Percentiles rank a stretch among this genome's conserved stretches.
These are phyloP conservation scores for Eupristina koningsbergeri DNA, from an alignment of 1,140 invertebrate species.

Conservation along the genomic window DNA sequence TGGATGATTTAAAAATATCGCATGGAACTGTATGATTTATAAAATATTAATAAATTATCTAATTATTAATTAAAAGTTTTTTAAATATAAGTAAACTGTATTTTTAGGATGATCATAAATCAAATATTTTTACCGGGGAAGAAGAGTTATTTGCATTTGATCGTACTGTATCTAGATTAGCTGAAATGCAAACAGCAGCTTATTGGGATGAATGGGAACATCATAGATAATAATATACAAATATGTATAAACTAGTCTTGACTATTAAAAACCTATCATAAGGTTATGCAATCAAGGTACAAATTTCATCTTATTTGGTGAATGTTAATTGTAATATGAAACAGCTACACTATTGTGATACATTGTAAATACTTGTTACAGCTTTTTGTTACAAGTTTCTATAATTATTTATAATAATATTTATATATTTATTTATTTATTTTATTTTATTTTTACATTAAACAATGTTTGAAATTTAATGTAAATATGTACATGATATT, in stretches of 20 bases:
- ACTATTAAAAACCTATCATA: constrained; percentile 4
- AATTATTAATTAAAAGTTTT: background rate
- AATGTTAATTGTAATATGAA: constrained; percentile 20
- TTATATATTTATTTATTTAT: constrained; percentile 46
- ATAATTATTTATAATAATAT: constrained; percentile 11
- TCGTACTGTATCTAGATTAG: constrained; percentile 90
- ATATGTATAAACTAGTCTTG: constrained; percentile 45
- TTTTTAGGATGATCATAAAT: constrained; percentile 78
- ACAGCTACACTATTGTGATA: constrained; percentile 40
- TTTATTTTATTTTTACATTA: constrained; percentile 19
- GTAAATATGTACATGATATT: constrained; percentile 33
- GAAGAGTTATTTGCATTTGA: constrained; percentile 98
- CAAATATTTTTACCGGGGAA: constrained; percentile 96
- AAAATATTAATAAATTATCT: too few species aligned
- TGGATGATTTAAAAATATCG: constrained; percentile 93
- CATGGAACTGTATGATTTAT: constrained; percentile 71
- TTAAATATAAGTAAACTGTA: constrained; percentile 34
- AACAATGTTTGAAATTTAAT: background rate
- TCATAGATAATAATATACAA: constrained; percentile 65
- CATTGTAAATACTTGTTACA: constrained; percentile 20
- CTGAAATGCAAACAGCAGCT: constrained; percentile 94
- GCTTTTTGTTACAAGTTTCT: constrained; percentile 17
- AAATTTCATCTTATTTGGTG: constrained; percentile 11
- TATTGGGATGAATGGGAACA: constrained; percentile 91
- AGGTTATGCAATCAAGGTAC: background rate